Evolutionary conservation across 2,797 vertebrate genomes (phyloP).

Genomic region (Eptatretus atami): DNA sequence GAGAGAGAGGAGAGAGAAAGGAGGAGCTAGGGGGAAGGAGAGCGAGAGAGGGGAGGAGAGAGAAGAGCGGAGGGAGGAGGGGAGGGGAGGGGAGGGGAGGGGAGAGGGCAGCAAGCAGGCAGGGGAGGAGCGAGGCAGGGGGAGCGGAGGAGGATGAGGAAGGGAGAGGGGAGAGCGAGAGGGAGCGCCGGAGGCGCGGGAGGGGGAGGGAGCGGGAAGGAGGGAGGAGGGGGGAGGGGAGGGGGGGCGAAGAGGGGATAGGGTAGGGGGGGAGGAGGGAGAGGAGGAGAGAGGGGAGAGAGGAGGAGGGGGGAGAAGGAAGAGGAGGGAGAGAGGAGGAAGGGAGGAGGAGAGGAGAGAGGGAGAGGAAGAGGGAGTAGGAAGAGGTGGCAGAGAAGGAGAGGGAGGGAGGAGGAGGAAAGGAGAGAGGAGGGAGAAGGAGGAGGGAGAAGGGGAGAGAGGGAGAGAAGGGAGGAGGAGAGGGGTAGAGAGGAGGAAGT

Average conservation of each 20-base stretch:
- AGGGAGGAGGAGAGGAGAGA: not conserved
- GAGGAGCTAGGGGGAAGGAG: not conserved
- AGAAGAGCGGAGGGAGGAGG: too few relatives aligned
- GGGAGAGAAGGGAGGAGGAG: not conserved
- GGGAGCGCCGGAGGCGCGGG: too few relatives aligned
- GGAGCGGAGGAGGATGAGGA: too few relatives aligned
- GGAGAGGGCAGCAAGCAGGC: too few relatives aligned
- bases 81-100: too few relatives aligned
- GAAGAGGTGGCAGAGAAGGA: not conserved
- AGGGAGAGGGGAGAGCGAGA: too few relatives aligned
- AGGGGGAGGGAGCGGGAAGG: too few relatives aligned
- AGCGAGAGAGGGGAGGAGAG: not conserved
- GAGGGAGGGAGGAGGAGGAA: not conserved
- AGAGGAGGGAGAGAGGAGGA: not conserved
- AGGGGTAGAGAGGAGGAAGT: not conserved
- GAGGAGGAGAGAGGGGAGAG: too few relatives aligned
- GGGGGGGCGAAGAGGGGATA: too few relatives aligned
- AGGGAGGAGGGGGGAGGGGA: too few relatives aligned
- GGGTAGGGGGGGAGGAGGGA: too few relatives aligned
- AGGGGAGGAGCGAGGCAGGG: not conserved
- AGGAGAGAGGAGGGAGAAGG: not conserved
- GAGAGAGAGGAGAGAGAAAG: not conserved
- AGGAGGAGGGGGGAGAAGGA: too few relatives aligned
- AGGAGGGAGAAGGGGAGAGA: not conserved
- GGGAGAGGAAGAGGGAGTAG: not conserved